These are phyloP conservation scores for Plecturocebus donacophilus DNA, from an alignment of 2,113 vertebrate genomes.

Conservation along the genomic window DNA sequence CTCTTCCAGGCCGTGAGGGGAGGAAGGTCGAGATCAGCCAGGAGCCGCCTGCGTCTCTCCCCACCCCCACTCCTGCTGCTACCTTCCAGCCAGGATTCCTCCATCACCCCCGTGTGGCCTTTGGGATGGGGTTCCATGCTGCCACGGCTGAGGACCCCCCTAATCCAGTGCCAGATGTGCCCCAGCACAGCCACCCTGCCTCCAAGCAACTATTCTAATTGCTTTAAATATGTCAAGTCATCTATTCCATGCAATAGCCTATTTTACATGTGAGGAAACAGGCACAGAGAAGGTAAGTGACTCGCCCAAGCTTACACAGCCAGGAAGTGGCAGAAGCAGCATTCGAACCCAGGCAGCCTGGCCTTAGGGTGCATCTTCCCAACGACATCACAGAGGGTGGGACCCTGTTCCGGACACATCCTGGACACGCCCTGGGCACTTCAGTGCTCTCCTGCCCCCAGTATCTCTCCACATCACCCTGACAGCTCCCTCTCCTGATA, in stretches of 20 bases:
- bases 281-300: not conserved
- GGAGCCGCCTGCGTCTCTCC: accelerated
- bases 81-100: not conserved
- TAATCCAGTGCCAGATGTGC: no score
- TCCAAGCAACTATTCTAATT: not conserved
- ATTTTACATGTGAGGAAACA: not conserved
- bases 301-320: not conserved
- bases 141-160: no score
- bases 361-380: not conserved
- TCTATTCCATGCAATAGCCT: not conserved
- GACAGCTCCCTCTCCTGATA: no score
- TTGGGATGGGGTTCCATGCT: not conserved
- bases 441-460: not conserved
- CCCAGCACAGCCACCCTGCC: not conserved
- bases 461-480: no score
- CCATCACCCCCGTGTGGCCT: not conserved
- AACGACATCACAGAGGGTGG: accelerated
- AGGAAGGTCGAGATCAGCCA: not conserved
- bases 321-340: not conserved
- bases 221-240: not conserved
- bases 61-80: not conserved
- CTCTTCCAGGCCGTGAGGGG: not conserved
- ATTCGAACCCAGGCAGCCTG: not conserved
- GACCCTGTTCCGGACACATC: not conserved
- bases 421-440: not conserved